Conservation (phyloP, 2,113 vertebrate genomes). For the Syngnathus floridae region DNA sequence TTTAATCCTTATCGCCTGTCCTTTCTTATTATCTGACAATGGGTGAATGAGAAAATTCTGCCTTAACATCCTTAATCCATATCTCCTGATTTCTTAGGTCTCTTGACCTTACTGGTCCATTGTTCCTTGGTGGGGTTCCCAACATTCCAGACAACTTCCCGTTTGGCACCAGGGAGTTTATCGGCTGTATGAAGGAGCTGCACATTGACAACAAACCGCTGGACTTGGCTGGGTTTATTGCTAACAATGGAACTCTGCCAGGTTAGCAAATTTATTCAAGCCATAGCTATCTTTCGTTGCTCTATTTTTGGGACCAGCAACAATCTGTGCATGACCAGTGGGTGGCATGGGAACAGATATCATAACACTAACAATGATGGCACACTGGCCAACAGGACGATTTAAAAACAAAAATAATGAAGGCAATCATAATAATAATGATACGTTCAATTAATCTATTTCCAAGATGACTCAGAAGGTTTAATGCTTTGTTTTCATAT, state of each 20-base stretch:
- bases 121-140: slow-evolving; percentile 93
- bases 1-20: slow-evolving; percentile 23
- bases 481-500: too few relatives aligned
- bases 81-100: slow-evolving; percentile 71
- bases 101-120: slow-evolving; percentile 92
- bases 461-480: too few relatives aligned
- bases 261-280: slow-evolving; percentile 65
- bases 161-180: slow-evolving; percentile 84
- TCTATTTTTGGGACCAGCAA: too few relatives aligned
- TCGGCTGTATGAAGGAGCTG: slow-evolving; percentile 93
- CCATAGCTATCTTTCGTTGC: neutral
- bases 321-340: too few relatives aligned
- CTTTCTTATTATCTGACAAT: neutral
- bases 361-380: too few relatives aligned
- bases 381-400: too few relatives aligned
- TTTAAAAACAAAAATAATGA: too few relatives aligned
- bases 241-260: slow-evolving; percentile 88
- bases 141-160: slow-evolving; percentile 95
- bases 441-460: too few relatives aligned
- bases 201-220: slow-evolving; percentile 87
- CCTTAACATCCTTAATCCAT: slow-evolving; percentile 12
- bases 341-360: too few relatives aligned
- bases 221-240: slow-evolving; percentile 89
- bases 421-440: too few relatives aligned
- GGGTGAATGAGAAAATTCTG: neutral